Percentiles rank a stretch among this genome's conserved stretches.
phyloP scores from a whole-genome alignment of 2,797 vertebrate species.

The Enoplosus armatus region DNA sequence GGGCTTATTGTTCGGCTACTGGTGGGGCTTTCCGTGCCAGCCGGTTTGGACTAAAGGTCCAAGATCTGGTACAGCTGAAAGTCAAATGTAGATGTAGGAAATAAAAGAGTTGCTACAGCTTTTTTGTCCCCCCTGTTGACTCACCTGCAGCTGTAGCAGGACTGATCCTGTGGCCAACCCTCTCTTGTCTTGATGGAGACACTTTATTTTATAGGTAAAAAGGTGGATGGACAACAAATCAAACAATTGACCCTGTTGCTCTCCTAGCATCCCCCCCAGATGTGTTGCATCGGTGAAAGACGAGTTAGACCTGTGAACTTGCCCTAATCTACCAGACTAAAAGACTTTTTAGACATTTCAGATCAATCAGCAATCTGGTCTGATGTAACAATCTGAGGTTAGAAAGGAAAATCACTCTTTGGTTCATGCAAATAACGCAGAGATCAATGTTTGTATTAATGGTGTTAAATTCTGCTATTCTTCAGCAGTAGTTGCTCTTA shows the following conservation, averaged over 20 bases:
- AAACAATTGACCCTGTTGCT: not conserved
- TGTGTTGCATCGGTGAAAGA: not conserved
- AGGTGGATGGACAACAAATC: not conserved
- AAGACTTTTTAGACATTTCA: not conserved
- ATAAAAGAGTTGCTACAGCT: not conserved
- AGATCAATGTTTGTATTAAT: constrained; percentile 13
- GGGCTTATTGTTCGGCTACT: constrained; percentile 54
- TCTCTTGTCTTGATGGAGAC: not conserved
- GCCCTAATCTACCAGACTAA: not conserved
- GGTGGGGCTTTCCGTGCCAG: constrained; percentile 13
- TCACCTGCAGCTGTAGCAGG: not conserved
- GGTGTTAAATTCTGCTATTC: not conserved
- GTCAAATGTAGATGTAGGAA: constrained; percentile 25
- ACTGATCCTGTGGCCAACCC: not conserved
- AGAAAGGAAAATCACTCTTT: no score
- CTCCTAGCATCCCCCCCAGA: not conserved
- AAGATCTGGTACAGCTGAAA: not conserved
- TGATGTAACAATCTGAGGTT: no score
- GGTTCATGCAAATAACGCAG: not conserved
- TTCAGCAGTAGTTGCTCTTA: not conserved
- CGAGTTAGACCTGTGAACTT: not conserved
- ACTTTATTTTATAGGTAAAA: not conserved
- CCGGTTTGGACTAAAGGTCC: constrained; percentile 22
- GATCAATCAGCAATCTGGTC: not conserved
- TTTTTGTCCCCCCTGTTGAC: no score